Conservation (phyloP, 2,888 invertebrate species). For the Tanypteryx hageni region DNA sequence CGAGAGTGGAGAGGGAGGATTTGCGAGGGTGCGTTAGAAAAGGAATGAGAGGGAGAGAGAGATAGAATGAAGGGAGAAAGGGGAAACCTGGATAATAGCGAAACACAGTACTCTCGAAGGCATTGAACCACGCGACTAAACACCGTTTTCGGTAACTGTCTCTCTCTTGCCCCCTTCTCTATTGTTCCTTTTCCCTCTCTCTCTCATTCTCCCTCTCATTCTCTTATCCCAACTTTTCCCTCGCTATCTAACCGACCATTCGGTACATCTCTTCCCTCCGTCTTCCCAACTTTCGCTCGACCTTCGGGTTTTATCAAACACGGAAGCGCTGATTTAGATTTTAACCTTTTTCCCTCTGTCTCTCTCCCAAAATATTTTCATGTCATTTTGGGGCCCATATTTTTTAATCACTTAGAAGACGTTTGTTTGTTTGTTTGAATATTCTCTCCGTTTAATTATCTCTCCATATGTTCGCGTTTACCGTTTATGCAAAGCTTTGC, state of each 20-base stretch:
- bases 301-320: neutral
- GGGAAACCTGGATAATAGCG: constrained; percentile 2
- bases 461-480: no score
- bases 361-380: no score
- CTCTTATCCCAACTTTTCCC: neutral
- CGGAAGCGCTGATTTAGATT: neutral
- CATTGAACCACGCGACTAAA: constrained; percentile 19
- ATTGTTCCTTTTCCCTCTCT: neutral
- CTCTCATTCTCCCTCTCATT: neutral
- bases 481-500: no score
- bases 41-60: neutral
- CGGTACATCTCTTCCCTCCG: neutral
- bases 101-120: constrained; percentile 7
- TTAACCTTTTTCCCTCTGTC: no score
- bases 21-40: no score
- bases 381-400: no score
- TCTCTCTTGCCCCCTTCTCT: neutral
- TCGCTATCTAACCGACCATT: no score
- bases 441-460: no score
- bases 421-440: no score
- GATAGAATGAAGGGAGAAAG: neutral
- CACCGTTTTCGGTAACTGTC: constrained; percentile 6
- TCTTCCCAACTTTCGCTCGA: neutral
- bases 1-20: neutral
- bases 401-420: no score